Evolutionary conservation across 2,797 vertebrate species (phyloP), one percentile per base, ranked within the genome.

Genomic region (Eurystomus glaucurus): DNA sequence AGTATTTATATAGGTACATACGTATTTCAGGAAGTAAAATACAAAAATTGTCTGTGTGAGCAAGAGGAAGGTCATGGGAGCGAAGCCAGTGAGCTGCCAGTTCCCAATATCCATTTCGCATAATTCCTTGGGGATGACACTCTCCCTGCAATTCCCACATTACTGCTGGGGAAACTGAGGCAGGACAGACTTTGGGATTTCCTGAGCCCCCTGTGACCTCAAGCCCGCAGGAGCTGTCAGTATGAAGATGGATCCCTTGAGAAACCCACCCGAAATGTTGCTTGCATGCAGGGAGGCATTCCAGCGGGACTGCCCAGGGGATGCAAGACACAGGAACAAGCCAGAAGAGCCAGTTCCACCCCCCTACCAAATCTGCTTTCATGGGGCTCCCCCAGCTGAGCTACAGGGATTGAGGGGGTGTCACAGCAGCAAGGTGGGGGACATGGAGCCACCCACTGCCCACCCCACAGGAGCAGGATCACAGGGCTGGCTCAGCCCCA

Each of bases 21-120:
- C 10, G 45, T 82, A 81, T 92, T 94, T 93, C 75, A 94, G 94
- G 92, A 85, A 93, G 54, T 74, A 79, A 94, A 92, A 86, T 25
- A 88, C 51, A 90, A 79, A 96, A 95, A 57, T 45, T 18, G 26
- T 21, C 77, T 54, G 39, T 1, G 1, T 50, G 62, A 96, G 79
- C 65, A 92, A 83, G 39, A 41, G 69, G 64, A 76, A 90, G 79
- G 91, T 95, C 9, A 0, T 10, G 37, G 76, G 46, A 88, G 22
- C 81, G 61, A 69, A 95, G 79, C 39, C 90, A 86, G 76, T 48
- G 31, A 79, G 50, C 22, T 74, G 48, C 68, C 35, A 35, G 37
- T n/a, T 85, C 61, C 52, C 22, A 45, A 70, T 17, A 69, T 4
- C 55, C 37, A 16, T 66, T 50, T 70, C 74, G 48, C 25, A 7